Percentiles rank a stretch among this genome's conserved stretches.
These are phyloP conservation scores for Loris lydekkerianus DNA, from an alignment of 2,797 vertebrate genomes.

Conservation along the genomic window DNA sequence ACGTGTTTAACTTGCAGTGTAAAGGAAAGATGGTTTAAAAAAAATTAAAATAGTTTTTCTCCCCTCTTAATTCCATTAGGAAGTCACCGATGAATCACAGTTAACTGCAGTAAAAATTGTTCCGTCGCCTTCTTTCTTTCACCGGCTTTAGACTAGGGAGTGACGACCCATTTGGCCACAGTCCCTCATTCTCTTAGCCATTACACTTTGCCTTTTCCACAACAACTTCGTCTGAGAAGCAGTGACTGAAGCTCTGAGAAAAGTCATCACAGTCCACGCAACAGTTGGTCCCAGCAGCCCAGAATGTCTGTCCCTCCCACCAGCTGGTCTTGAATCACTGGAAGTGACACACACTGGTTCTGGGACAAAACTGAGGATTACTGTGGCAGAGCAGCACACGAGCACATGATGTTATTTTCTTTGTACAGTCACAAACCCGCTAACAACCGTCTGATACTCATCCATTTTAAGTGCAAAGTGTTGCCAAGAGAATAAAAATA, in stretches of 20 bases:
- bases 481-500: constrained; percentile 55
- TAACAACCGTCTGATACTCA: neutral
- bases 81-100: constrained; percentile 62
- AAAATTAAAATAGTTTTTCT: neutral
- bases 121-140: neutral
- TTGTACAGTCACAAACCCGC: neutral
- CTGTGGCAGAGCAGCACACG: neutral
- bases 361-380: neutral
- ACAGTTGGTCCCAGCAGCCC: neutral
- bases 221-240: neutral
- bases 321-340: constrained; percentile 53
- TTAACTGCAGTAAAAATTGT: constrained; percentile 31
- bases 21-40: neutral
- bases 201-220: neutral
- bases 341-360: neutral
- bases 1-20: neutral
- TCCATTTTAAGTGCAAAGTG: constrained; percentile 28
- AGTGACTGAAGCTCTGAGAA: neutral
- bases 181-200: neutral
- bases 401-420: neutral
- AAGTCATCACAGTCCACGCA: neutral
- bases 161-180: constrained; percentile 26
- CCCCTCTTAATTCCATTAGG: constrained; percentile 11
- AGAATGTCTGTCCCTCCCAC: neutral
- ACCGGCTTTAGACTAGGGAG: neutral